Percentiles rank a stretch among this genome's conserved stretches.
Evolutionary conservation across 2,113 vertebrate genomes (phyloP).

Genomic region (Camarhynchus parvulus): DNA sequence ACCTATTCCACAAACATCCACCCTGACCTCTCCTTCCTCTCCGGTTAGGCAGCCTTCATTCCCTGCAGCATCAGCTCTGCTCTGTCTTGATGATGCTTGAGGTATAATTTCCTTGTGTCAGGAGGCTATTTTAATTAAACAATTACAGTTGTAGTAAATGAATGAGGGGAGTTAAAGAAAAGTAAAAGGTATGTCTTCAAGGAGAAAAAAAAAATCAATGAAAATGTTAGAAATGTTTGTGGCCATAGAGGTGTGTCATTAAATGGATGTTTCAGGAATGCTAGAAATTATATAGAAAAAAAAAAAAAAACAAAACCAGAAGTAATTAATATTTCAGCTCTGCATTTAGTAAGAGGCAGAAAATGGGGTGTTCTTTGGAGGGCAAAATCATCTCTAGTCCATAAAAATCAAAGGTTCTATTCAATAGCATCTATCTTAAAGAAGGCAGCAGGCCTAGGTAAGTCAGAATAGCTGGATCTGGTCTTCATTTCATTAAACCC

Average conservation of each 20-base stretch:
- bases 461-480: background rate
- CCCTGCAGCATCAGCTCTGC: background rate
- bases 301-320: background rate
- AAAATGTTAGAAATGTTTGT: background rate
- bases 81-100: background rate
- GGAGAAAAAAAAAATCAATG: background rate
- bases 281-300: background rate
- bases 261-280: background rate
- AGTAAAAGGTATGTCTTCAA: background rate
- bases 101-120: background rate
- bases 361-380: background rate
- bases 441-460: background rate
- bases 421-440: background rate
- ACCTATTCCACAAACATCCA: accelerated
- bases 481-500: background rate
- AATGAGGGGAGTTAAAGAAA: background rate
- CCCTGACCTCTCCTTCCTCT: background rate
- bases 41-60: background rate
- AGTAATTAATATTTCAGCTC: background rate
- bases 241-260: background rate
- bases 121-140: background rate
- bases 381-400: background rate
- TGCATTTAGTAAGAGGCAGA: background rate
- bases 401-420: background rate
- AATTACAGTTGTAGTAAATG: background rate